These are phyloP conservation scores for Zoroaster sp. DNA, from an alignment of 53 echinoderm and acorn worm genomes.

Conservation along the genomic window DNA sequence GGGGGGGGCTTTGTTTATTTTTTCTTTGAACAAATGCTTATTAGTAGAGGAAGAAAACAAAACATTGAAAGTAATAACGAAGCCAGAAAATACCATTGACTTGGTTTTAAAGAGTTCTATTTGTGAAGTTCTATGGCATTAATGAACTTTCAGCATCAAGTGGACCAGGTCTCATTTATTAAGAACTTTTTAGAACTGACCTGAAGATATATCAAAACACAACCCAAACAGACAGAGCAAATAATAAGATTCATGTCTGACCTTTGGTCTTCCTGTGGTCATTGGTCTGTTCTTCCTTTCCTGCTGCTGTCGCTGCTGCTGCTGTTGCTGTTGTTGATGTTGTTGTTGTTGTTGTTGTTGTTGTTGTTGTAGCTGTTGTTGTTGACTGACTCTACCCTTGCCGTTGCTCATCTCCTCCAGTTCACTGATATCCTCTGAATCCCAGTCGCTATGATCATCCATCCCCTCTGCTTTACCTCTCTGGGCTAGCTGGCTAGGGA, in stretches of 20 bases:
- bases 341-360: not conserved
- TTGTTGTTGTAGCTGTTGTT: not conserved
- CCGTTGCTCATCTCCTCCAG: slow-evolving; percentile 64
- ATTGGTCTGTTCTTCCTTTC: slow-evolving; percentile 1
- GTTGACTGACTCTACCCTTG: not conserved
- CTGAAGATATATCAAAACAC: no score
- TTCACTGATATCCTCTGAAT: slow-evolving; percentile 91
- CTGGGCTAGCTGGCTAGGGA: slow-evolving; percentile 1
- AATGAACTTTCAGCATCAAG: not conserved
- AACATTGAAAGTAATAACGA: no score
- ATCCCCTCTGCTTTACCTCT: slow-evolving; percentile 63
- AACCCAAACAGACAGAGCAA: not conserved
- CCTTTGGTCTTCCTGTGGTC: slow-evolving; percentile 42
- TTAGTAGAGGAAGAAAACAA: no score
- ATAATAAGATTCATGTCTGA: not conserved
- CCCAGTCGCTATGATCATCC: slow-evolving; percentile 85
- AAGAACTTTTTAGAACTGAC: no score
- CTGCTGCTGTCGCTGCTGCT: slow-evolving; percentile 3
- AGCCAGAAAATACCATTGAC: no score
- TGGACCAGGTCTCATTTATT: not conserved
- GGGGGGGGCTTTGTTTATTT: no score
- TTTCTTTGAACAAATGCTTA: no score
- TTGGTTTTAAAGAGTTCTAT: no score
- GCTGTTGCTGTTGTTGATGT: not conserved
- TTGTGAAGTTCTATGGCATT: no score